phyloP scores from a whole-genome alignment of 2,113 vertebrate species.

The Nansenia antarctica region DNA sequence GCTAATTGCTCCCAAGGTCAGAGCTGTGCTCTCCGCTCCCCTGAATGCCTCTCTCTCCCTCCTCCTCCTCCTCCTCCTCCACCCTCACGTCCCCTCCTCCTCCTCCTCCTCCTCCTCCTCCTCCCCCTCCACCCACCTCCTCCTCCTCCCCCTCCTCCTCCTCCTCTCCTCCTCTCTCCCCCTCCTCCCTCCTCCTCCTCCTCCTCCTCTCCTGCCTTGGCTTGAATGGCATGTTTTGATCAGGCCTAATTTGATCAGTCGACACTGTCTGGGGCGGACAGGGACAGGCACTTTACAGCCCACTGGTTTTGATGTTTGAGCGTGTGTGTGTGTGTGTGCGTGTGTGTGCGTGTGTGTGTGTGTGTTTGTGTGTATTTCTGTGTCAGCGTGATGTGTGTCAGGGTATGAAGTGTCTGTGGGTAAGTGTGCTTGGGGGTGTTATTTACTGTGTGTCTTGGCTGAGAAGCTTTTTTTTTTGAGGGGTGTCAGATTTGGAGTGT shows the following conservation, averaged over 20 bases:
- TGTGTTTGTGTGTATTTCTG: constrained; percentile 62
- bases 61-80: background rate
- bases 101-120: background rate
- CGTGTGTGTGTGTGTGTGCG: constrained; percentile 2
- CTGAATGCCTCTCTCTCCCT: constrained; percentile 25
- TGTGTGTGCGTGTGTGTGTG: constrained; percentile 9
- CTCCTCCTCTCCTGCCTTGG: constrained; percentile 29
- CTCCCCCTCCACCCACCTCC: background rate
- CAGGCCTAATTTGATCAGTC: constrained; percentile 80
- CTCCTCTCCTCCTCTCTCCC: background rate
- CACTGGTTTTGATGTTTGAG: constrained; percentile 64
- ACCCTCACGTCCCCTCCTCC: background rate
- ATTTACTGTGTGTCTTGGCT: too few relatives aligned
- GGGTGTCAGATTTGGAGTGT: too few relatives aligned
- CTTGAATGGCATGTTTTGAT: constrained; percentile 79
- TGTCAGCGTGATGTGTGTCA: too few relatives aligned
- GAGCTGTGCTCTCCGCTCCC: constrained; percentile 54
- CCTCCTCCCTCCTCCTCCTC: background rate
- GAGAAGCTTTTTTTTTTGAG: too few relatives aligned
- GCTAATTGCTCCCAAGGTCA: constrained; percentile 81
- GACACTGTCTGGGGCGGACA: constrained; percentile 66
- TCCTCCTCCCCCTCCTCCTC: background rate
- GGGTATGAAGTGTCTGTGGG: too few relatives aligned
- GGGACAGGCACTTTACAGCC: constrained; percentile 71
- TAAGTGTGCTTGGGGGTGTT: constrained; percentile 64